Evolutionary conservation across 2,888 invertebrate genomes (phyloP).

Genomic region (Morinoia aosen): DNA sequence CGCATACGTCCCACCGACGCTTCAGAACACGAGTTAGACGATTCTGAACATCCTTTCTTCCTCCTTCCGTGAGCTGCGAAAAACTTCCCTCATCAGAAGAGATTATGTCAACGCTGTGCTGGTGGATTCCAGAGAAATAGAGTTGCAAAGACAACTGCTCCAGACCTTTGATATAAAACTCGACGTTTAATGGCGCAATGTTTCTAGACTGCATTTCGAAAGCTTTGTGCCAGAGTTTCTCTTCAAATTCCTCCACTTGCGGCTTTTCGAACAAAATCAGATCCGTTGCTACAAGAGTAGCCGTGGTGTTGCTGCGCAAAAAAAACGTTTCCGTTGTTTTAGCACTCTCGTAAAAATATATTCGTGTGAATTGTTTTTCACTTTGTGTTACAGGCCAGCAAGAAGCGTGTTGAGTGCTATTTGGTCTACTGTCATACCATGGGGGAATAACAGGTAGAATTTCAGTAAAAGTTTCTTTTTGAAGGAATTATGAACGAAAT

Average conservation of each 20-base stretch:
- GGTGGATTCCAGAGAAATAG: background rate
- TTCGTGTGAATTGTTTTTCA: background rate
- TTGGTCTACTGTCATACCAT: background rate
- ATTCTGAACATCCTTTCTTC: background rate
- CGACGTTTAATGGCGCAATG: background rate
- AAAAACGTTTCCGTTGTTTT: background rate
- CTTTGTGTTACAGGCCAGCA: background rate
- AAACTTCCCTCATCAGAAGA: background rate
- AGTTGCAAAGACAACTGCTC: background rate
- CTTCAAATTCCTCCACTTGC: background rate
- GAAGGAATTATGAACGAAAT: background rate
- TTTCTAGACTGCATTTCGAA: background rate
- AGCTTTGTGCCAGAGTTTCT: background rate
- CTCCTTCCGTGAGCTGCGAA: background rate
- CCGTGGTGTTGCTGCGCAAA: background rate
- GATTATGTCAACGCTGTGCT: background rate
- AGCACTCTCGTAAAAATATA: background rate
- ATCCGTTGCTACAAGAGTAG: background rate
- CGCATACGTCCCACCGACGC: too few species aligned
- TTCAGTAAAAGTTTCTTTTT: background rate
- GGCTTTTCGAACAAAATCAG: background rate
- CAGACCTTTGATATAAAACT: background rate
- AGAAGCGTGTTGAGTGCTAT: background rate
- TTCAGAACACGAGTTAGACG: background rate
- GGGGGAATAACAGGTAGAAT: background rate